These are phyloP conservation scores for Tenthredo mesomela DNA, from an alignment of 2,888 invertebrate genomes.

Conservation along the genomic window DNA sequence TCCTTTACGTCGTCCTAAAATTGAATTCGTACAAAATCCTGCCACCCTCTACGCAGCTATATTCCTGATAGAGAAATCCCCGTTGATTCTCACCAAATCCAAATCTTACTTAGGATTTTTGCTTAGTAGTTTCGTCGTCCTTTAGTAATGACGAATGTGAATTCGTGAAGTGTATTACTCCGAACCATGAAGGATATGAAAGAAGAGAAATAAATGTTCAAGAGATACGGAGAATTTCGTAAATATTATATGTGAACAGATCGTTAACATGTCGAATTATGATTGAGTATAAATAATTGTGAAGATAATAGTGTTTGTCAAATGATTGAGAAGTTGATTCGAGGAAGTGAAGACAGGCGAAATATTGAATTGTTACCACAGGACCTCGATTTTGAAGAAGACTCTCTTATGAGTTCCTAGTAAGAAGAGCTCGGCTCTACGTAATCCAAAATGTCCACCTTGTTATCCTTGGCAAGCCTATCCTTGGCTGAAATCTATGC, in stretches of 20 bases:
- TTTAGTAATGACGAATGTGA: background rate
- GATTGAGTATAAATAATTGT: background rate
- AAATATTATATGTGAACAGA: background rate
- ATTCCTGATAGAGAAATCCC: constrained; percentile 68
- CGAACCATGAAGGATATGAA: background rate
- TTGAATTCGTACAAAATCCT: constrained; percentile 24
- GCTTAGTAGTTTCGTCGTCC: background rate
- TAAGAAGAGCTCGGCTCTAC: constrained; percentile 20
- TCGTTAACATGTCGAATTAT: background rate
- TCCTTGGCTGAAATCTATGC: constrained; percentile 4
- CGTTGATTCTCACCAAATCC: constrained; percentile 69
- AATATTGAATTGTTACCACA: background rate
- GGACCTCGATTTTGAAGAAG: background rate
- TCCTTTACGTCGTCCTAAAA: constrained; percentile 24
- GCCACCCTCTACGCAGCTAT: constrained; percentile 37
- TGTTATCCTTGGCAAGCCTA: constrained; percentile 18
- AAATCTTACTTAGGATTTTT: constrained; percentile 46
- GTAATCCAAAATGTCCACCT: constrained; percentile 39
- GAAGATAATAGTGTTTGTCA: background rate
- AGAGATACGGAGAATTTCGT: background rate
- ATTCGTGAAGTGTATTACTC: background rate
- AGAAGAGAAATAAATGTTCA: background rate
- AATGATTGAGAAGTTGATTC: background rate
- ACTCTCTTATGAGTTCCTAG: constrained; percentile 40
- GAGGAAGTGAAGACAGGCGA: background rate